A percentile compares a stretch with the other conserved stretches of the same genome.
Evolutionary conservation across 35 echinoderm and acorn worm species (phyloP).

Genomic region (Apostichopus californicus): DNA sequence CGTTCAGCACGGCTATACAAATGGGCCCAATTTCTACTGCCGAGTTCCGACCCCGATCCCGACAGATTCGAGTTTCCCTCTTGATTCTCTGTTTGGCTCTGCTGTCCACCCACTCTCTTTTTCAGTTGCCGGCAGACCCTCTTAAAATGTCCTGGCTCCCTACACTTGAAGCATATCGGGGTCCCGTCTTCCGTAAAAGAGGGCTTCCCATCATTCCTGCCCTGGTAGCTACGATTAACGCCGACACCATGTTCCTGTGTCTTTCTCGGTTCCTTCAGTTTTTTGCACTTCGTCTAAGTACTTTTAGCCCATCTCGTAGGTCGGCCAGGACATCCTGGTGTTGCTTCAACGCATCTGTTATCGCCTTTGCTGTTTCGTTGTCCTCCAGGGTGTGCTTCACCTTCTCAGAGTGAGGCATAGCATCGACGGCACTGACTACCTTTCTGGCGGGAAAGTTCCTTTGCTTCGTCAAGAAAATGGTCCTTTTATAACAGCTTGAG

Average conservation of each 20-base stretch:
- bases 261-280: neutral
- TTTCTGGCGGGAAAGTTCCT: conserved; percentile 30
- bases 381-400: too few relatives aligned
- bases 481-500: neutral
- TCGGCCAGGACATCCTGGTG: too few relatives aligned
- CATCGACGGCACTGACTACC: neutral
- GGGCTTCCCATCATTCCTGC: neutral
- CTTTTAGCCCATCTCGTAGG: neutral
- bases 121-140: conserved; percentile 7
- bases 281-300: neutral
- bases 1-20: conserved; percentile 35
- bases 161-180: conserved; percentile 39
- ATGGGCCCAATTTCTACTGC: conserved; percentile 17
- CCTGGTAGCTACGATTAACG: neutral
- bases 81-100: neutral
- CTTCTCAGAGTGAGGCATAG: neutral
- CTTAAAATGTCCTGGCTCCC: conserved; percentile 43
- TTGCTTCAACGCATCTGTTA: too few relatives aligned
- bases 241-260: too few relatives aligned
- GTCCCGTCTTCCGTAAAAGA: conserved; percentile 24
- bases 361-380: too few relatives aligned
- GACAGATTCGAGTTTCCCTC: conserved; percentile 14
- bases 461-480: conserved; percentile 50
- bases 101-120: neutral
- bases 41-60: conserved; percentile 8